Evolutionary conservation across 2,888 invertebrate species (phyloP).

Genomic region (Heliconius ethilla): DNA sequence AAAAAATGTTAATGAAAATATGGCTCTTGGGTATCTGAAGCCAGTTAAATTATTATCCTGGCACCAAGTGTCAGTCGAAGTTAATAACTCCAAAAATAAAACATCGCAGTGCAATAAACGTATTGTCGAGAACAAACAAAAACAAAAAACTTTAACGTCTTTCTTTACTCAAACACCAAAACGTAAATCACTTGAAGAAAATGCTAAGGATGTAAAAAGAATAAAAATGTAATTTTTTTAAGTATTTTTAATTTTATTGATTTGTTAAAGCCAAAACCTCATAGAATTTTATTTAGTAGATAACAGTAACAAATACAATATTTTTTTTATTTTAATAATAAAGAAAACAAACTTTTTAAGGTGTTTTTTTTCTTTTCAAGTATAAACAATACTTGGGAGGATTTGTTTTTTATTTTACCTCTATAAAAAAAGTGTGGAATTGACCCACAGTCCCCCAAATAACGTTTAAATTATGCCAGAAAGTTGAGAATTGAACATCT

Average conservation of each 20-base stretch:
- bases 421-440: too few species aligned
- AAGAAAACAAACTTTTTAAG: neutral
- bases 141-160: slow-evolving; percentile 73
- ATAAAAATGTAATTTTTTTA: slow-evolving; percentile 46
- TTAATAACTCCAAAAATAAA: slow-evolving; percentile 88
- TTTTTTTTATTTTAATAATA: neutral
- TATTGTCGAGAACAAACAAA: slow-evolving; percentile 58
- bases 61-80: slow-evolving; percentile 87
- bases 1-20: slow-evolving; percentile 74
- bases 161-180: slow-evolving; percentile 70
- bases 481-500: too few species aligned
- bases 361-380: too few species aligned
- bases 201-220: slow-evolving; percentile 52
- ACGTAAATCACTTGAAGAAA: slow-evolving; percentile 54
- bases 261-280: neutral
- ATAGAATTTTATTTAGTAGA: neutral
- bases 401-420: too few species aligned
- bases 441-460: too few species aligned
- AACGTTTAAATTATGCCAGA: too few species aligned
- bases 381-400: too few species aligned
- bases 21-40: slow-evolving; percentile 80
- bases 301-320: neutral
- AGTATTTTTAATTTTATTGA: slow-evolving; percentile 11
- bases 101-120: slow-evolving; percentile 81
- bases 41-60: slow-evolving; percentile 81